Evolutionary conservation across 1,140 invertebrate genomes (phyloP).

Genomic region (Chionoecetes opilio): DNA sequence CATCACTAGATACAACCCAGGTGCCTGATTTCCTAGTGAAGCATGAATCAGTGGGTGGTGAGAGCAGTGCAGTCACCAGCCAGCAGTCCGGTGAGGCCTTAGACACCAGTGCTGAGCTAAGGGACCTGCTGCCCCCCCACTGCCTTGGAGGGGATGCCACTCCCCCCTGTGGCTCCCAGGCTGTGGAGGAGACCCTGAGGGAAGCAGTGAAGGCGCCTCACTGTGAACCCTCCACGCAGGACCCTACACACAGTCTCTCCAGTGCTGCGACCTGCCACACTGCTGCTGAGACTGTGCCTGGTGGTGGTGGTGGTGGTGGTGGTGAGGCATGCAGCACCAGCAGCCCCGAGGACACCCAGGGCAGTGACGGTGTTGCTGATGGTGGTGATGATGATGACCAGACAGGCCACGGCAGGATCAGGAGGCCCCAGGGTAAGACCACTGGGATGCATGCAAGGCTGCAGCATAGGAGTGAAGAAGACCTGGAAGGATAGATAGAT

Average conservation of each 20-base stretch:
- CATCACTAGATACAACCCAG: not conserved
- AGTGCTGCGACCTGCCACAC: not conserved
- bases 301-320: not conserved
- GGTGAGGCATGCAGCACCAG: not conserved
- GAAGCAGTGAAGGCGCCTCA: not conserved
- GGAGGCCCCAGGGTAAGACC: not conserved
- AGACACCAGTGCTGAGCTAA: not conserved
- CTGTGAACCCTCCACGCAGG: not conserved
- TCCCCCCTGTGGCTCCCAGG: not conserved
- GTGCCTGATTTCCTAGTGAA: not conserved
- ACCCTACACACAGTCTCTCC: not conserved
- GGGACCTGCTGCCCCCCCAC: conserved; percentile 2
- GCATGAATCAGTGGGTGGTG: not conserved
- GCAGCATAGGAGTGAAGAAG: too few species aligned
- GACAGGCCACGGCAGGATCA: not conserved
- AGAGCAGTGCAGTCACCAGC: not conserved
- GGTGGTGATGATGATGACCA: not conserved
- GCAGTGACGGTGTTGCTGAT: not conserved
- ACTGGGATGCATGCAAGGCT: not conserved
- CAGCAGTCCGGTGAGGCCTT: not conserved
- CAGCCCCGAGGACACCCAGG: not conserved
- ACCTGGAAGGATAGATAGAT: too few species aligned
- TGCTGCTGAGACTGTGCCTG: not conserved
- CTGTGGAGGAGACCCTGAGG: not conserved
- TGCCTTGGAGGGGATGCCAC: not conserved